These are phyloP conservation scores for Aselliscus stoliczkanus DNA, from an alignment of 2,797 vertebrate species.

Conservation along the genomic window DNA sequence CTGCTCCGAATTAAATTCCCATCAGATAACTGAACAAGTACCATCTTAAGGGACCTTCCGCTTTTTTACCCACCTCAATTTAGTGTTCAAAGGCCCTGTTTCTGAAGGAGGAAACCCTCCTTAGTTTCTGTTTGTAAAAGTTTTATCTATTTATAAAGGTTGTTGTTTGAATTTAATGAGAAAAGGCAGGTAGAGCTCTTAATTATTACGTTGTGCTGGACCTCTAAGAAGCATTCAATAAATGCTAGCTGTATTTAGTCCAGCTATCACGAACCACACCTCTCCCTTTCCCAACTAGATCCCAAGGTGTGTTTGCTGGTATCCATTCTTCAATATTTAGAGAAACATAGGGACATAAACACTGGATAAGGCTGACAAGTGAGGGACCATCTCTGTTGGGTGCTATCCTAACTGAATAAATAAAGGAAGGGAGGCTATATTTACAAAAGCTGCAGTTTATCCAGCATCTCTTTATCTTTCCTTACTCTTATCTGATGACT, in stretches of 20 bases:
- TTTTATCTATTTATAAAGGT: neutral
- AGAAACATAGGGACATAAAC: neutral
- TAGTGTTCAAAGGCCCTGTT: neutral
- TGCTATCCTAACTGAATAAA: neutral
- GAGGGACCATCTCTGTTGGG: neutral
- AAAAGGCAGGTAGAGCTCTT: neutral
- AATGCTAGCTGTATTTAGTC: neutral
- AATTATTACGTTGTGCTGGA: neutral
- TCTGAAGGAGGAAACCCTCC: neutral
- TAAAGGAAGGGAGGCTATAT: conserved; percentile 20
- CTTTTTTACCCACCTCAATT: neutral
- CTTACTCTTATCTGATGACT: neutral
- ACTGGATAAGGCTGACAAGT: neutral
- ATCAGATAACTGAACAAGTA: neutral
- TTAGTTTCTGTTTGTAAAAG: conserved; percentile 6
- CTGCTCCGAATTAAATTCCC: neutral
- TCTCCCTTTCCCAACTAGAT: neutral
- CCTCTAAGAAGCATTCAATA: neutral
- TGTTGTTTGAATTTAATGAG: neutral
- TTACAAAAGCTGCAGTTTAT: neutral
- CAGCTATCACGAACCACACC: neutral
- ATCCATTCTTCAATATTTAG: neutral
- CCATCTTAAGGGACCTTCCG: neutral
- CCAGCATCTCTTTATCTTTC: neutral
- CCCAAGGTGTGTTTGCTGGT: neutral